These are phyloP conservation scores for Sarcophaga variegata DNA, from an alignment of 2,888 invertebrate species.

Conservation along the genomic window DNA sequence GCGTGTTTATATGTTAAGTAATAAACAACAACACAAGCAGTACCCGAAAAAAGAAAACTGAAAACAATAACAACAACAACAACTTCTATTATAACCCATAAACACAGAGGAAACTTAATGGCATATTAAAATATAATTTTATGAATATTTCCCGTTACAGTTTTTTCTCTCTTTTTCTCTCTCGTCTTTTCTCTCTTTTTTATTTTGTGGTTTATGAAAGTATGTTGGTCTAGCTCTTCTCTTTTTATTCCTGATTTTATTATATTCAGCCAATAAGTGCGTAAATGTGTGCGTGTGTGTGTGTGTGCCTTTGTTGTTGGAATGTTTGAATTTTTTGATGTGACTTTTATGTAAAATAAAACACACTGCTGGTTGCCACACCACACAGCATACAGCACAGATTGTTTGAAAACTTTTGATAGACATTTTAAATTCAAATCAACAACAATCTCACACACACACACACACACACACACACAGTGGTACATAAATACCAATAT, in stretches of 20 bases:
- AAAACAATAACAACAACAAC: background rate
- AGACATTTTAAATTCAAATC: no score
- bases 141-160: constrained; percentile 40
- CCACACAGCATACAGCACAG: no score
- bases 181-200: background rate
- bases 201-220: background rate
- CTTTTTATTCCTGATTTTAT: background rate
- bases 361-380: constrained; percentile 13
- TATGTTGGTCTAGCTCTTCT: background rate
- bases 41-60: no score
- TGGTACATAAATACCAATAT: no score
- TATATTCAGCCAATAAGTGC: background rate
- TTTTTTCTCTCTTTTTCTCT: no score
- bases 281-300: background rate
- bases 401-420: no score
- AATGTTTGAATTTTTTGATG: constrained; percentile 1
- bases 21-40: constrained; percentile 8
- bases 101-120: constrained; percentile 58
- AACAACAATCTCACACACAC: no score
- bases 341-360: constrained; percentile 33
- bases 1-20: constrained; percentile 28
- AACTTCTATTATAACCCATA: constrained; percentile 37
- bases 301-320: constrained; percentile 18
- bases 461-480: no score
- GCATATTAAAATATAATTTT: constrained; percentile 65